These are phyloP conservation scores for Periparus ater DNA, from an alignment of 2,797 vertebrate genomes.

Conservation along the genomic window DNA sequence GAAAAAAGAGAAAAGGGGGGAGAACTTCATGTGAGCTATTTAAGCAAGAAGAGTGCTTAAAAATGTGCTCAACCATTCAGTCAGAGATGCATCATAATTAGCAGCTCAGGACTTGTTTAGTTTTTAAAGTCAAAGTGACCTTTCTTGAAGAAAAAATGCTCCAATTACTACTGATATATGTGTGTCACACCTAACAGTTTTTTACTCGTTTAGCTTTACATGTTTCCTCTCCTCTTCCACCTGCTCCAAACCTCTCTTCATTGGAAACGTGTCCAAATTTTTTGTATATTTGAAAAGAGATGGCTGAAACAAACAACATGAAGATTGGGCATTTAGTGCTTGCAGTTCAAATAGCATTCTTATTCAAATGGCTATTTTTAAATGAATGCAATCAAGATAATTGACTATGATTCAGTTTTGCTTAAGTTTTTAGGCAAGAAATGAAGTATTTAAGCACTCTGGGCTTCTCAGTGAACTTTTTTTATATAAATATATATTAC, in stretches of 20 bases:
- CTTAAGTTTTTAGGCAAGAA: not conserved
- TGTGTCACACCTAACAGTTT: not conserved
- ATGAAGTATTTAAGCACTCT: not conserved
- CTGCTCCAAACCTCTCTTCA: not conserved
- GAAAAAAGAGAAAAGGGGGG: not conserved
- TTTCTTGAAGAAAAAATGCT: constrained; percentile 31
- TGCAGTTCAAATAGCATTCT: not conserved
- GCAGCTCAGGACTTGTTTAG: constrained; percentile 68
- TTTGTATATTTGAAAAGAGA: not conserved
- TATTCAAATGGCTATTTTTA: not conserved
- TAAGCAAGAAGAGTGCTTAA: constrained; percentile 19
- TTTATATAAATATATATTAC: not conserved
- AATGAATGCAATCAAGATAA: not conserved
- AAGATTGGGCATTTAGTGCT: not conserved
- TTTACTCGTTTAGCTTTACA: not conserved
- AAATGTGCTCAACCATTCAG: constrained; percentile 39
- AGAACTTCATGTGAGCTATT: constrained; percentile 34
- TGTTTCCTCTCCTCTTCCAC: not conserved
- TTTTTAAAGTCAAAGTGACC: constrained; percentile 65
- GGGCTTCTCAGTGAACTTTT: not conserved
- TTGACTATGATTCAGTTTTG: not conserved
- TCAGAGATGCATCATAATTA: constrained; percentile 79
- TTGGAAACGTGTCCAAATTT: not conserved
- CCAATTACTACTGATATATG: not conserved
- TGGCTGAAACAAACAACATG: not conserved